Evolutionary conservation across 1,140 invertebrate species (phyloP), one percentile per base, ranked within the genome.

Genomic region (Drosophila azteca): DNA sequence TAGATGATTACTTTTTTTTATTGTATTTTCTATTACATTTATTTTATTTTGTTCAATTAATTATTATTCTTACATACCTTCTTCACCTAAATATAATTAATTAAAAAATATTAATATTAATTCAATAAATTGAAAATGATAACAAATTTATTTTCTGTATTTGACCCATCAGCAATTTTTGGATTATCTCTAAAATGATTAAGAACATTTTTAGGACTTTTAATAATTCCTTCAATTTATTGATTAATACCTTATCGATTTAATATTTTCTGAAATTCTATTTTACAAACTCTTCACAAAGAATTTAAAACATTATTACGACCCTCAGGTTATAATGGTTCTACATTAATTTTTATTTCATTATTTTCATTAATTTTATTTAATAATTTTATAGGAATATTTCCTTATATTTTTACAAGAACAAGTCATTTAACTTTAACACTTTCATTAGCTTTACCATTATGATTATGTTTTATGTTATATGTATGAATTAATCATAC

Each of bases 381-480:
- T 91, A 94, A 93, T 92, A 94, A 94, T 93, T 93, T 94, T 83
- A 73, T 94, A 92, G 93, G 94, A n/a, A 89, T 95, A 92, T 94
- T 95, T 58, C 93, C 94, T 6, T 95, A 94, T 92, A 94, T 95
- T 93, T 95, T 95, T 92, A 94, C 94, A 11, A 90, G 85, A 20
- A 20, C 17, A 20, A 20, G 17, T 20, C 17, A 20, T 20, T 20
- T 20, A 20, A 20, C 17, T 20, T 20, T 20, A 20, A 20, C 17
- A 20, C 17, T 20, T 20, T 20, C 17, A 1, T 20, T 20, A 20
- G 17, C 17, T 20, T 20, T 20, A 20, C 17, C 17, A 20, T 20
- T 20, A 20, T 20, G 17, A 20, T 20, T 20, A 20, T 20, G 17
- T 20, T 20, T 20, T 20, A 20, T 20, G 17, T 20, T 20, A 20